Evolutionary conservation across 2,797 vertebrate species (phyloP).

Genomic region (Sebastes cheni): DNA sequence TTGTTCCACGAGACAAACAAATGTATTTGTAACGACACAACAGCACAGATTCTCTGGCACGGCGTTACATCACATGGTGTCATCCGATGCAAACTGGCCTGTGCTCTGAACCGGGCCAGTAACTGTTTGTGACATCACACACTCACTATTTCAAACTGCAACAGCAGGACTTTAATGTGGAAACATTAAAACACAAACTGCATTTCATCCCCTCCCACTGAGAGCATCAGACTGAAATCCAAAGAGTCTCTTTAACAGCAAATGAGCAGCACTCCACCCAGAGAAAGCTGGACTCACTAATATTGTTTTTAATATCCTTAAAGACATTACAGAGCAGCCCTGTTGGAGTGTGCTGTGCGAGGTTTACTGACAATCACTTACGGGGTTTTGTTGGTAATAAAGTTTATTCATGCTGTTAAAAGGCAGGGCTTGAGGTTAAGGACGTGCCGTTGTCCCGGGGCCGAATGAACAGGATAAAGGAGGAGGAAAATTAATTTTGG

Average conservation of each 20-base stretch:
- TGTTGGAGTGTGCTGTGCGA: too few relatives aligned
- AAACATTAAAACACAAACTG: background rate
- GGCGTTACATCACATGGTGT: background rate
- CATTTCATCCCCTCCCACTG: background rate
- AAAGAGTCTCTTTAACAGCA: background rate
- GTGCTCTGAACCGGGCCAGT: background rate
- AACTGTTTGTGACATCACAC: background rate
- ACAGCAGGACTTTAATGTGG: background rate
- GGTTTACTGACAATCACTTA: background rate
- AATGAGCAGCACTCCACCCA: background rate
- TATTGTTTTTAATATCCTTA: background rate
- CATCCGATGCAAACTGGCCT: background rate
- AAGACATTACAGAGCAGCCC: background rate
- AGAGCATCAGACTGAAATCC: background rate
- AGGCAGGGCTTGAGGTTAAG: too few relatives aligned
- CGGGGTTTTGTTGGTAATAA: background rate
- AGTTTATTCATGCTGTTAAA: background rate
- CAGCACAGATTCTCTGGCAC: background rate
- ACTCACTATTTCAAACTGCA: background rate
- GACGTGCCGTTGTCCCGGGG: too few relatives aligned
- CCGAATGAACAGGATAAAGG: background rate
- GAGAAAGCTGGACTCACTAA: background rate
- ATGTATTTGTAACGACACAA: background rate
- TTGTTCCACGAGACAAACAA: conserved; percentile 27
- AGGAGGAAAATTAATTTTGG: too few relatives aligned